Conservation (phyloP, 2,888 invertebrate genomes). For the Nysson spinosus region DNA sequence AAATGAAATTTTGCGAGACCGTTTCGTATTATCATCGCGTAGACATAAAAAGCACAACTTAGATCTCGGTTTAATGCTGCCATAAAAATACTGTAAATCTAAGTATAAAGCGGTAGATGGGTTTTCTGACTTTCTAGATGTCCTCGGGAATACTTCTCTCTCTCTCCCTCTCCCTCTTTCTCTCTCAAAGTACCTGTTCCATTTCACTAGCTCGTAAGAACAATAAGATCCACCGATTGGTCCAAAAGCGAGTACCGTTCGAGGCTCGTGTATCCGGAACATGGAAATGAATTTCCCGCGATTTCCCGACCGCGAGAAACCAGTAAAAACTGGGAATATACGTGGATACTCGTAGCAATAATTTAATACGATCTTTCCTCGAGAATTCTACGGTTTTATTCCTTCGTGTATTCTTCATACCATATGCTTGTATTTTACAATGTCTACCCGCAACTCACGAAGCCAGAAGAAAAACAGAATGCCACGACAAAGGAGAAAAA, state of each 20-base stretch:
- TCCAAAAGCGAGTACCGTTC: slow-evolving; percentile 9
- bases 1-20: neutral
- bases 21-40: neutral
- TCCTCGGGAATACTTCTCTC: slow-evolving; percentile 19
- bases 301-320: neutral
- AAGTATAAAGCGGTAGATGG: slow-evolving; percentile 9
- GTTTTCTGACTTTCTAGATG: slow-evolving; percentile 25
- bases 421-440: slow-evolving; percentile 25
- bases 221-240: slow-evolving; percentile 30
- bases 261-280: slow-evolving; percentile 10
- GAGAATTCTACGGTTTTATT: too few relatives aligned
- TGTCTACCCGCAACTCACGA: slow-evolving; percentile 11
- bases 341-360: too few relatives aligned
- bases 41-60: neutral
- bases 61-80: neutral
- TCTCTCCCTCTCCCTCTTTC: slow-evolving; percentile 7
- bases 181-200: slow-evolving; percentile 7
- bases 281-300: slow-evolving; percentile 28
- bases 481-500: slow-evolving; percentile 28
- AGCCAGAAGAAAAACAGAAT: slow-evolving; percentile 43
- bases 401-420: too few relatives aligned
- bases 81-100: slow-evolving; percentile 11
- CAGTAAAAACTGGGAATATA: too few relatives aligned
- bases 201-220: slow-evolving; percentile 30
- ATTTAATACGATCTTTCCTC: too few relatives aligned